These are phyloP conservation scores for Myioborus miniatus DNA, from an alignment of 2,797 vertebrate species.

Conservation along the genomic window DNA sequence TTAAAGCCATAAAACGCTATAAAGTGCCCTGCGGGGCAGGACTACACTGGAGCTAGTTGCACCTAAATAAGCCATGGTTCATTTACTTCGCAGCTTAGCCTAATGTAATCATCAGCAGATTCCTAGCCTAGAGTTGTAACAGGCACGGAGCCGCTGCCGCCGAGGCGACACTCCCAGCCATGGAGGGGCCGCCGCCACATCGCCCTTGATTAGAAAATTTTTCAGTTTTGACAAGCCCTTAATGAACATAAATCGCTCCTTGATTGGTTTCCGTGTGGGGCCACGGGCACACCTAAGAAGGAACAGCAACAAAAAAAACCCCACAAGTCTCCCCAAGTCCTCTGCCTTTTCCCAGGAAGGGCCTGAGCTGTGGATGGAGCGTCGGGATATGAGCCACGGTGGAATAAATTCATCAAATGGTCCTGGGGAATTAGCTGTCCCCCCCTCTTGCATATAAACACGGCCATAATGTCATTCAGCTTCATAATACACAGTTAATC, in stretches of 20 bases:
- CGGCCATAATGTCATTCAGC: not conserved
- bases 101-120: slow-evolving; percentile 85
- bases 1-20: slow-evolving; percentile 85
- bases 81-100: slow-evolving; percentile 87
- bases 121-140: slow-evolving; percentile 83
- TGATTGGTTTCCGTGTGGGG: slow-evolving; percentile 80
- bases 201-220: slow-evolving; percentile 85
- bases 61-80: slow-evolving; percentile 87
- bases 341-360: not conserved
- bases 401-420: slow-evolving; percentile 60
- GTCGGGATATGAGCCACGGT: not conserved
- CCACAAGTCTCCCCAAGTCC: not conserved
- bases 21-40: slow-evolving; percentile 84
- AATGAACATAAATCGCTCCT: slow-evolving; percentile 85
- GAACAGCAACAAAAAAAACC: not conserved
- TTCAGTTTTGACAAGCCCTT: slow-evolving; percentile 87
- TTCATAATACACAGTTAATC: not conserved
- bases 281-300: slow-evolving; percentile 77
- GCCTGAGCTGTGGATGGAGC: not conserved
- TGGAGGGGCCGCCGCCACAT: slow-evolving; percentile 74
- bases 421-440: slow-evolving; percentile 14
- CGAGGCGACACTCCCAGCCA: slow-evolving; percentile 80
- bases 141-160: slow-evolving; percentile 75
- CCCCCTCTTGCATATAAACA: not conserved
- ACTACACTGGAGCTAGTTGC: slow-evolving; percentile 80